Evolutionary conservation across 2,888 invertebrate species (phyloP), one percentile per base, ranked within the genome.

Genomic region (Himalopsyche japonica): DNA sequence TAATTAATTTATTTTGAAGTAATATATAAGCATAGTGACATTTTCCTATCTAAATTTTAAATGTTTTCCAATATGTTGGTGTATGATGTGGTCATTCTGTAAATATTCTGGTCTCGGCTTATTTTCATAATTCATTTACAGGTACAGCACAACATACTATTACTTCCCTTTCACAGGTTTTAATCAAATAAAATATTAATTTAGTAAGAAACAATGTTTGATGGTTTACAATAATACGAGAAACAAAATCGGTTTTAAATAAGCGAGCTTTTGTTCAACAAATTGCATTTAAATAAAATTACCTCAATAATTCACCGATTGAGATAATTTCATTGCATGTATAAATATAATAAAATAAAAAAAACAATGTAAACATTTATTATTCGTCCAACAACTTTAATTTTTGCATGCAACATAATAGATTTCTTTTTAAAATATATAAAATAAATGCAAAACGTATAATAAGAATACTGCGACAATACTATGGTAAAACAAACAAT

Each of bases 11-110:
- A 81, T 84, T 86, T 85, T 87, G 85, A 85, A 87, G 84, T 86
- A 87, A 86, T 87, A 86, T 43, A 85, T 86, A 86, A 86, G 86
- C 85, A 85, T 86, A 85, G 86, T 86, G 85, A 86, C 86, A 86
- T 87, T 86, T 87, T 87, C 86, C 85, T 87, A 86, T 86, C 85
- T 87, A 86, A 86, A 82, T 84, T 76, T 85, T 86, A 81, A 84
- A 86, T 86, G 80, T 86, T 79, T 84, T 84, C 82, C 79, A 79
- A 84, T 78, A 64, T 76, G 84, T 80, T 34, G 30, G 32, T 57
- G 57, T 80, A 24, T 79, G 24, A 47, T 47, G 79, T 77, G 77
- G 77, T 77, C 77, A 37, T 70, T 27, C 70, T 70, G 70, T 27
- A 70, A 70, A 70, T 70, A 70, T 30, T 70, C 70, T 70, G 70